Conservation (phyloP, 2,113 vertebrate species). For the Rafetus swinhoei region DNA sequence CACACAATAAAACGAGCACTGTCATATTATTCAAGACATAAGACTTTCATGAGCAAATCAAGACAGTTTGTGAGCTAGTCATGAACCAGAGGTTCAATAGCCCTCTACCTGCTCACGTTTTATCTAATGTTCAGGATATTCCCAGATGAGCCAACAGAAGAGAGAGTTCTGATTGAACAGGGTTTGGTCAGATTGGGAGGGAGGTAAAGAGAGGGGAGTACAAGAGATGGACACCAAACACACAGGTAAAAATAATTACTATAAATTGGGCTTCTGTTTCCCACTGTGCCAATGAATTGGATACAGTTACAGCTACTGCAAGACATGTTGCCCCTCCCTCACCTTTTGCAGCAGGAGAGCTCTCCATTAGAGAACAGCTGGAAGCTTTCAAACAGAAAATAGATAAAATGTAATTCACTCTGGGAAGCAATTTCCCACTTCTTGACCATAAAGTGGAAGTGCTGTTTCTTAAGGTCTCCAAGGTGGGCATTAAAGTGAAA, state of each 20-base stretch:
- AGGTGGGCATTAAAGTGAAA: slow-evolving; percentile 19
- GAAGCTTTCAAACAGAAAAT: slow-evolving; percentile 31
- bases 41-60: background rate
- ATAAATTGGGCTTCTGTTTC: background rate
- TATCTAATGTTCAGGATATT: background rate
- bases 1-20: background rate
- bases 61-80: background rate
- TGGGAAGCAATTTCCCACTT: background rate
- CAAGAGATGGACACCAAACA: background rate
- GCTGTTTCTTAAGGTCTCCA: background rate
- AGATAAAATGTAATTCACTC: slow-evolving; percentile 1
- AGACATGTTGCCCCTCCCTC: background rate
- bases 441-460: background rate
- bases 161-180: slow-evolving; percentile 45
- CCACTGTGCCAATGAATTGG: background rate
- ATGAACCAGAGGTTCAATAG: background rate
- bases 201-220: background rate
- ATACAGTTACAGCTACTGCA: background rate
- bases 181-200: background rate
- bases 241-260: background rate
- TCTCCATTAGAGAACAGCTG: background rate
- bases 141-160: background rate
- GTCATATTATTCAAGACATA: background rate
- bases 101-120: background rate
- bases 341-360: background rate